Percentiles rank a stretch among this genome's conserved stretches.
Evolutionary conservation across 1,140 invertebrate species (phyloP).

Genomic region (Tetramorium simillimum): DNA sequence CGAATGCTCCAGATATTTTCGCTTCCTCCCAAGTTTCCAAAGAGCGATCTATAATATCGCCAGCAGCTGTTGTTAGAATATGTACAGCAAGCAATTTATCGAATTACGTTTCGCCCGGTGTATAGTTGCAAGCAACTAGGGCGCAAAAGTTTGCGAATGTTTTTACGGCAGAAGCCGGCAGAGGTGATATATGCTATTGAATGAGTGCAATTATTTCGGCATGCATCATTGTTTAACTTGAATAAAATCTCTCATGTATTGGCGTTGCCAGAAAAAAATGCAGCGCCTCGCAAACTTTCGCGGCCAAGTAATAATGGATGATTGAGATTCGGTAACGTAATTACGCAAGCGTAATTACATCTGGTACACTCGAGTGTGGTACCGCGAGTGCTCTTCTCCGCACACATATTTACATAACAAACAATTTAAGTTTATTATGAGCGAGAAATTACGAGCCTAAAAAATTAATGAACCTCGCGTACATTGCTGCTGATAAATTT

Average conservation of each 20-base stretch:
- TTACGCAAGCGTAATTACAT: neutral
- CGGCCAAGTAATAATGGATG: neutral
- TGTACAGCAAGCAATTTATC: neutral
- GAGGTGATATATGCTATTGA: neutral
- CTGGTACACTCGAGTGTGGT: neutral
- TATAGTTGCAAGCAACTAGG: neutral
- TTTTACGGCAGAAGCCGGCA: neutral
- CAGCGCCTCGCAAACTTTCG: neutral
- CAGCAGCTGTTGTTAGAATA: neutral
- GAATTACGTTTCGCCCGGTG: constrained; percentile 3
- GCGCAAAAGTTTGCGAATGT: constrained; percentile 1
- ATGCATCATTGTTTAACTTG: neutral
- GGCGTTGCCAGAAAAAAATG: neutral
- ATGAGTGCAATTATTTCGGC: neutral
- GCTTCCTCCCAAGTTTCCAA: neutral
- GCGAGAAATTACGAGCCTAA: neutral
- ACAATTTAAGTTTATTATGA: constrained; percentile 6
- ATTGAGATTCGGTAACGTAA: neutral
- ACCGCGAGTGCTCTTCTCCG: neutral
- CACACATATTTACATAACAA: neutral
- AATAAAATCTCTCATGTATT: neutral
- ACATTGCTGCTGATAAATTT: neutral
- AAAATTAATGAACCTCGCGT: neutral
- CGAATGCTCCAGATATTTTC: neutral
- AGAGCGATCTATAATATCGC: neutral